Percentiles rank a stretch among this genome's conserved stretches.
Conservation (phyloP, 2,888 invertebrate species). For the Augochlorella aurata region DNA sequence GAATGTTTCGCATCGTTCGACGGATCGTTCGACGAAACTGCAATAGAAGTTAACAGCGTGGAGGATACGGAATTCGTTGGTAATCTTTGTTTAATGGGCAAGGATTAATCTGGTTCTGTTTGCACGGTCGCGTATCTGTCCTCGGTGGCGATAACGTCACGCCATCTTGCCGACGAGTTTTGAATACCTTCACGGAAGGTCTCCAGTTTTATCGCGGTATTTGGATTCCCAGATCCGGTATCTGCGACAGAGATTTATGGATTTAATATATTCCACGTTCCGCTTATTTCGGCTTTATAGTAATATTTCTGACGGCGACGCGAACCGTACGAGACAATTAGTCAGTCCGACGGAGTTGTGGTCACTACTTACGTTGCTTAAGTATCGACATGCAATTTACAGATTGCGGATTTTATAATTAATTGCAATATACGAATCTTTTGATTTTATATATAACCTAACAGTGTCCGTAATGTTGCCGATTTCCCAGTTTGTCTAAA, state of each 20-base stretch:
- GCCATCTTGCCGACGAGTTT: conserved; percentile 13
- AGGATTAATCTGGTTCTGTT: not conserved
- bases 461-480: not conserved
- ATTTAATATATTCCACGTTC: not conserved
- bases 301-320: not conserved
- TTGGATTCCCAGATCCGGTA: conserved; percentile 2
- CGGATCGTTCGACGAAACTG: not conserved
- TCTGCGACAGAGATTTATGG: not conserved
- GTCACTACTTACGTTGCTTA: not conserved
- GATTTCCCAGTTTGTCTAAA: not conserved
- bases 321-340: not conserved
- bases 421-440: no score
- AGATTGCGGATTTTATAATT: not conserved
- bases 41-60: no score
- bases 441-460: not conserved
- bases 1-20: no score
- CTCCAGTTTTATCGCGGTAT: conserved; percentile 4
- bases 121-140: not conserved
- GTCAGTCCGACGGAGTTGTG: no score
- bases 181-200: conserved; percentile 10
- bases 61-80: not conserved
- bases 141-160: not conserved
- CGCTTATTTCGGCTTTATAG: not conserved
- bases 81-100: not conserved
- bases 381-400: no score